phyloP scores from a whole-genome alignment of 30 jellyfish, hydroid and myxozoan species.

The Hydra vulgaris region DNA sequence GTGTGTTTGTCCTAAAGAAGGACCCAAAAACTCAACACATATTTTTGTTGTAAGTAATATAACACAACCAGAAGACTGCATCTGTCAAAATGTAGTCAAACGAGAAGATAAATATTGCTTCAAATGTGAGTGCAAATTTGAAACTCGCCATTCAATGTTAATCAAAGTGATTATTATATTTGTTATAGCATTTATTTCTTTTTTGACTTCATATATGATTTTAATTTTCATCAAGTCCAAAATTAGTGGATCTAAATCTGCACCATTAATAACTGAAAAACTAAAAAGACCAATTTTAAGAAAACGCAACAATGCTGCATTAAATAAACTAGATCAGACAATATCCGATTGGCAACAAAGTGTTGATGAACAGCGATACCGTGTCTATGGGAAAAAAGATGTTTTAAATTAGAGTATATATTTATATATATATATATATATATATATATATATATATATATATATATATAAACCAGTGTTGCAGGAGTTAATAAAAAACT shows the following conservation, averaged over 20 bases:
- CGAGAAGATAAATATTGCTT: conserved; percentile 73
- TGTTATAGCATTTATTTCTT: conserved; percentile 36
- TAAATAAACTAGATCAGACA: conserved; percentile 40
- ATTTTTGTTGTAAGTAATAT: conserved; percentile 32
- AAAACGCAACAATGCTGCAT: conserved; percentile 14
- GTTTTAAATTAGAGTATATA: conserved; percentile 34
- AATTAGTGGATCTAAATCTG: conserved; percentile 41
- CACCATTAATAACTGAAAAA: conserved; percentile 54
- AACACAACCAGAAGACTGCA: conserved; percentile 33
- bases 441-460: too few species aligned
- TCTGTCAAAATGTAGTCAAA: conserved; percentile 53
- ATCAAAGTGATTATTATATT: conserved; percentile 56
- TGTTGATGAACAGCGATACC: conserved; percentile 54
- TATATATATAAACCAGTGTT: neutral
- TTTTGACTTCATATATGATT: conserved; percentile 39
- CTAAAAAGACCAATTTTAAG: conserved; percentile 43
- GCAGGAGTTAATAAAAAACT: too few species aligned
- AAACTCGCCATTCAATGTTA: conserved; percentile 64
- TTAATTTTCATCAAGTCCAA: conserved; percentile 20
- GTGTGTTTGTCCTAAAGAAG: conserved; percentile 80
- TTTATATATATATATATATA: too few species aligned
- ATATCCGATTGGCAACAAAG: conserved; percentile 62
- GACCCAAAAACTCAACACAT: conserved; percentile 31
- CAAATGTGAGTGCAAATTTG: conserved; percentile 73
- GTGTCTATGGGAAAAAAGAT: conserved; percentile 56